Evolutionary conservation across 2,113 vertebrate species (phyloP).

Genomic region (Danio rerio): DNA sequence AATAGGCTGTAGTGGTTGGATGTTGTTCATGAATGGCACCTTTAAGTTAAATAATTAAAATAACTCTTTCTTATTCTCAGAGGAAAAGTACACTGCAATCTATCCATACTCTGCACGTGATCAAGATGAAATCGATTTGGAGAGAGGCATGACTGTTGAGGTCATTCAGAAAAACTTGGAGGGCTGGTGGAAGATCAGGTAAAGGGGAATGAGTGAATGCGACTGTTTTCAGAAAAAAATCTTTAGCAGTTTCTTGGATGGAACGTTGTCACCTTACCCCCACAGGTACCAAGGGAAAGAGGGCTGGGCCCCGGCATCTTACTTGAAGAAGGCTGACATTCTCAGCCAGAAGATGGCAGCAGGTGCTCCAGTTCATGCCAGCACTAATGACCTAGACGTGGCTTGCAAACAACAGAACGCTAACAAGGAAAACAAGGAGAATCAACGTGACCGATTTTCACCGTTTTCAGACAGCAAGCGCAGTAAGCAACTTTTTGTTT

Average conservation of each 20-base stretch:
- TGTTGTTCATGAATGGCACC: neutral
- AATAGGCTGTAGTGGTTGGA: neutral
- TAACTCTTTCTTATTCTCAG: conserved; percentile 68
- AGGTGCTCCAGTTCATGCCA: conserved; percentile 76
- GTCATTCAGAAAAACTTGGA: conserved; percentile 98
- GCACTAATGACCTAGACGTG: conserved; percentile 87
- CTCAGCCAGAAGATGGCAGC: conserved; percentile 81
- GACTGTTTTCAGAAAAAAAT: neutral
- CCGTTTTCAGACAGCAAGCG: conserved; percentile 80
- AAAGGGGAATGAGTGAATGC: conserved; percentile 1
- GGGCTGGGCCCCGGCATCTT: conserved; percentile 97
- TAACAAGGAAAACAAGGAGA: conserved; percentile 74
- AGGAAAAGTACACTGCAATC: conserved; percentile 93
- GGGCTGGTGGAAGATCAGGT: conserved; percentile 99
- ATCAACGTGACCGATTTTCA: conserved; percentile 77
- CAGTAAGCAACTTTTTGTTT: conserved; percentile 73
- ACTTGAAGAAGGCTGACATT: conserved; percentile 88
- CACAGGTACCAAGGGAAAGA: conserved; percentile 91
- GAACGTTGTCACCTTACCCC: neutral
- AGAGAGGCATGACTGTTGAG: conserved; percentile 90
- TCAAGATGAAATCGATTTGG: conserved; percentile 94
- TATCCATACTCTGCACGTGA: conserved; percentile 92
- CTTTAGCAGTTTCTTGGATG: neutral
- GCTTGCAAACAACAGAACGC: conserved; percentile 78
- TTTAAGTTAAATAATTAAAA: neutral